Percentiles rank a stretch among this genome's conserved stretches.
Conservation (phyloP, 2,797 vertebrate genomes). For the Poecilia velifera region DNA sequence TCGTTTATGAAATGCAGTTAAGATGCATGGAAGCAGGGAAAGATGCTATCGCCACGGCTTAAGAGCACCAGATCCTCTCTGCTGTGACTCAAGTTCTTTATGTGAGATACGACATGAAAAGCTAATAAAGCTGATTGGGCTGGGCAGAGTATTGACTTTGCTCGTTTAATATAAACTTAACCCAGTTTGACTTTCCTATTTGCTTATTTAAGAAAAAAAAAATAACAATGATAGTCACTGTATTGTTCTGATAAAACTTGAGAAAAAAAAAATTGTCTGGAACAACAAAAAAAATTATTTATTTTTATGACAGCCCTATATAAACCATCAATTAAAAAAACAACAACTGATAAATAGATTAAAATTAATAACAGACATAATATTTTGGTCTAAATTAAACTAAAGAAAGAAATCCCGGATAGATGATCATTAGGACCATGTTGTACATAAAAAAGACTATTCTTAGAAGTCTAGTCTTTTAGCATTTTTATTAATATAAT, state of each 20-base stretch:
- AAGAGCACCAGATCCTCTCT: slow-evolving; percentile 54
- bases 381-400: background rate
- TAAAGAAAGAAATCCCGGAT: background rate
- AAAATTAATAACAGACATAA: background rate
- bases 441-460: background rate
- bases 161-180: slow-evolving; percentile 11
- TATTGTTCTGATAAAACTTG: background rate
- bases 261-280: background rate
- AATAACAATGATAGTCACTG: background rate
- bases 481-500: background rate
- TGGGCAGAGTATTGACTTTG: background rate
- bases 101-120: slow-evolving; percentile 39
- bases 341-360: background rate
- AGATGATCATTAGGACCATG: background rate
- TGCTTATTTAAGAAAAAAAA: background rate
- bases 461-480: background rate
- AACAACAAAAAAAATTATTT: too few species aligned
- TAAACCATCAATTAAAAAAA: background rate
- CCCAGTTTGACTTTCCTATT: slow-evolving; percentile 10
- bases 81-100: slow-evolving; percentile 36
- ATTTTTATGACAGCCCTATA: background rate
- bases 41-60: slow-evolving; percentile 64
- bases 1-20: slow-evolving; percentile 66
- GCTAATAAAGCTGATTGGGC: slow-evolving; percentile 9
- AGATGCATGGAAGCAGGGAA: slow-evolving; percentile 56